These are phyloP conservation scores for Palythoa grandiflora DNA, from an alignment of 92 coral and sea anemone species.

Conservation along the genomic window DNA sequence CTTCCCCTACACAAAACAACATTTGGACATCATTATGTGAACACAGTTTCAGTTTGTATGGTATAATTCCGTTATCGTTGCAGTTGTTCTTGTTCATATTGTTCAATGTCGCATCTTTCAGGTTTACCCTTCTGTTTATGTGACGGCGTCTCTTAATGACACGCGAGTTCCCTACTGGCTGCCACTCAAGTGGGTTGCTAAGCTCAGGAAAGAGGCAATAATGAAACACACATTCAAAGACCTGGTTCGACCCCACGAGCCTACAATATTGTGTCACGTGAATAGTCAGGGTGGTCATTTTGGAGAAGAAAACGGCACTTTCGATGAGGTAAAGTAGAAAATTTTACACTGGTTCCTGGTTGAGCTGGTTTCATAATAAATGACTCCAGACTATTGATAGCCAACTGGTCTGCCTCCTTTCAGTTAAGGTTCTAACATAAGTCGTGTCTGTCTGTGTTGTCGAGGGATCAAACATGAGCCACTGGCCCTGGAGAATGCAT, in stretches of 20 bases:
- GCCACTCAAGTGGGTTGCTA: conserved; percentile 91
- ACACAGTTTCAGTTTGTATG: too few species aligned
- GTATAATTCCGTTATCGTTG: too few species aligned
- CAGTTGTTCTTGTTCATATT: neutral
- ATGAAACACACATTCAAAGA: conserved; percentile 23
- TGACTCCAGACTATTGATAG: too few species aligned
- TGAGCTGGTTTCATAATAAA: too few species aligned
- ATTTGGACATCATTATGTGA: too few species aligned
- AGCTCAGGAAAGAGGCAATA: conserved; percentile 62
- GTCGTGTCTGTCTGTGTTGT: too few species aligned
- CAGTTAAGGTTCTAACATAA: too few species aligned
- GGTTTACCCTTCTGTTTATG: conserved; percentile 89
- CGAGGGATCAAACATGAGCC: too few species aligned
- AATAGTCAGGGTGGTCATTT: conserved; percentile 94
- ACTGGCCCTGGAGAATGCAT: too few species aligned
- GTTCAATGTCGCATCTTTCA: conserved; percentile 6
- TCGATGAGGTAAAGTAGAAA: conserved; percentile 77
- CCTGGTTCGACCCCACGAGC: conserved; percentile 28
- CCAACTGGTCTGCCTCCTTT: too few species aligned
- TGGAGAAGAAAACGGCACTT: conserved; percentile 71
- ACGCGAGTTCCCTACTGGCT: conserved; percentile 96
- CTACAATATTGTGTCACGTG: conserved; percentile 73
- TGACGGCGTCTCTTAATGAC: conserved; percentile 81
- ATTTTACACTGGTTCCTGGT: neutral
- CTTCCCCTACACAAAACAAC: too few species aligned